Percentiles rank a stretch among this genome's conserved stretches.
phyloP scores from a whole-genome alignment of 2,113 vertebrate genomes.

The Hystrix brachyura region DNA sequence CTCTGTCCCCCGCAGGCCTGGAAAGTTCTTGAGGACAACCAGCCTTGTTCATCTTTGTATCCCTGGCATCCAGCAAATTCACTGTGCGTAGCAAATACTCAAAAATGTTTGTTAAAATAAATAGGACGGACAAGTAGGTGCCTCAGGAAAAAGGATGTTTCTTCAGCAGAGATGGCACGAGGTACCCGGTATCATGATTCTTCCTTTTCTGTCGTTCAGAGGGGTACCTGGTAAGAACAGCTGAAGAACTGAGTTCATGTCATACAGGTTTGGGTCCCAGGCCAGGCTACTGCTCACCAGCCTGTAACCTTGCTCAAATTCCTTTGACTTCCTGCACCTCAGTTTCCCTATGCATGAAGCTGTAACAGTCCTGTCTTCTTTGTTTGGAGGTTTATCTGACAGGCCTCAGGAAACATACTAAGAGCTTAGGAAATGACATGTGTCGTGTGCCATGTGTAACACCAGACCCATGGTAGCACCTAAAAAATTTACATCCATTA shows the following conservation, averaged over 20 bases:
- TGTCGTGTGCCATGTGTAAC: neutral
- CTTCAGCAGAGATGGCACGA: neutral
- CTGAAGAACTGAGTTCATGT: neutral
- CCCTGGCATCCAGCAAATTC: neutral
- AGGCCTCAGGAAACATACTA: neutral
- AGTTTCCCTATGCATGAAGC: slow-evolving; percentile 35
- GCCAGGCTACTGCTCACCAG: neutral
- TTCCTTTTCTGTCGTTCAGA: neutral
- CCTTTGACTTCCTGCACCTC: neutral
- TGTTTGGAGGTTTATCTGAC: slow-evolving; percentile 1
- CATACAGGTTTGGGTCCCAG: neutral
- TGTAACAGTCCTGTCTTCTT: slow-evolving; percentile 31
- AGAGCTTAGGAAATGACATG: neutral
- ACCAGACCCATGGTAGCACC: neutral
- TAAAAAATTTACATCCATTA: neutral
- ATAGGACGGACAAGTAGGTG: neutral
- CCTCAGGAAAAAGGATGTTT: slow-evolving; percentile 14
- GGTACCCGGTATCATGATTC: neutral
- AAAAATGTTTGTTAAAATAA: slow-evolving; percentile 37
- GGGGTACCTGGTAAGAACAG: neutral
- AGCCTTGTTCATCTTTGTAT: neutral
- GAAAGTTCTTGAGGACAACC: neutral
- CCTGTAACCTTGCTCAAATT: neutral
- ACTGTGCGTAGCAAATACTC: neutral
- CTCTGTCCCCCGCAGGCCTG: neutral